Evolutionary conservation across 2,888 invertebrate genomes (phyloP), one percentile per base, ranked within the genome.

Genomic region (Trypoxylon attenuatum): DNA sequence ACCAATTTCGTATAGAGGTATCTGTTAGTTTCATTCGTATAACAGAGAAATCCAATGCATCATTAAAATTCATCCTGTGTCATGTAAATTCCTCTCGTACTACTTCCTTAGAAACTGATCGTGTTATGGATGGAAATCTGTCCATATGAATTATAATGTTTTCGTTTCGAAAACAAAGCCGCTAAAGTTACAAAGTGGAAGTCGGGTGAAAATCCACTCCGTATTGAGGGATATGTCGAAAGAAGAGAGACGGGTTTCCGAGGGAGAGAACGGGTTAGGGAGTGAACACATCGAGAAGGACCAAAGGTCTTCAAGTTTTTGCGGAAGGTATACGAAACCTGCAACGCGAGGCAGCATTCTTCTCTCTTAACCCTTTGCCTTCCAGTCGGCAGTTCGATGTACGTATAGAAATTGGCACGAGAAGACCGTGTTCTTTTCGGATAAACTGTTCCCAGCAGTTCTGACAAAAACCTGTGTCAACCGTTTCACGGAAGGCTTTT

Each of bases 291-390:
- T 43, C 74, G 57, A 59, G 65, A 73, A 73, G 62, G 65, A 65
- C 76, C 60, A 76, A 76, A 73, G 75, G 74, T 76, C 77, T 76
- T 73, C 77, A 73, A 73, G 75, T 75, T 75, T 75, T 75, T 75
- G 77, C 50, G 5, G 41, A 38, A 27, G 43, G 15, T 51, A 45
- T 67, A 71, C 77, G 63, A 75, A 71, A 73, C 61, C 70, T 55
- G 70, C 59, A 49, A 73, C 73, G 67, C 61, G 25, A 70, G 60
- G 55, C 74, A 69, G 66, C 76, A 75, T 75, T 75, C 75, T 74
- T 74, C 66, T 69, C 67, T 68, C 51, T 53, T 49, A 53, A 56
- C 55, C 60, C 68, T 60, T 57, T 13, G 33, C 33, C 33, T 3
- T 33, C 56, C 56, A 22, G 49, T 51, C 27, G 27, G 21, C 47